Evolutionary conservation across 2,113 vertebrate species (phyloP), one percentile per base, ranked within the genome.

Genomic region (Coryphaenoides rupestris): DNA sequence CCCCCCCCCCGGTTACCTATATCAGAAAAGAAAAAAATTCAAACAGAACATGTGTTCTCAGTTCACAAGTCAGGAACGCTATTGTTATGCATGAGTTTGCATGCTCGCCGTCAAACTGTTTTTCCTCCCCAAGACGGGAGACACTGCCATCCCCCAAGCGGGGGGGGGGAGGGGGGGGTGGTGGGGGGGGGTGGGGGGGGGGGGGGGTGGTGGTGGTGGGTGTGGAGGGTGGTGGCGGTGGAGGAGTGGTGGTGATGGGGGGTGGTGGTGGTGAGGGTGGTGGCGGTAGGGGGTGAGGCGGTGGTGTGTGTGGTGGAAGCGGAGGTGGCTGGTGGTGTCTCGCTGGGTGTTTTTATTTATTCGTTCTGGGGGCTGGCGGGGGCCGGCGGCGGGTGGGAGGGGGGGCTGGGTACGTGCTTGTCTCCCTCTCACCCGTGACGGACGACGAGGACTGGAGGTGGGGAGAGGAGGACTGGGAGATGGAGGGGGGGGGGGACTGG

Each of bases 21-120:
- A 33, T 10, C 5, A 33, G 10, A 33, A 33, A 33, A 33, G 10
- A 33, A 33, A 33, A 33, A 33, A 33, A 33, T 10, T 10, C 28
- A 33, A 33, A 33, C 28, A 84, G 84, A 85, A 87, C 84, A 87
- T 69, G 73, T 86, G 82, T 89, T 89, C 77, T 89, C 74, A 66
- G 85, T 88, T 88, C 84, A 89, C 85, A 82, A 85, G 78, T 80
- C 86, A 86, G 84, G 80, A 85, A 86, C 77, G 75, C 75, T 77
- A 70, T 83, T 81, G 86, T 84, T 88, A 85, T 88, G 85, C 83
- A 88, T 87, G 88, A 86, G 80, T 86, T 83, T 87, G 28, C 28
- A 33, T 33, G 77, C 85, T 84, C 72, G 74, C 81, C 78, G 81
- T 86, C 83, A 83, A n/a, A 81, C 82, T 82, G 80, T 86, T 82